phyloP scores from a whole-genome alignment of 2,888 invertebrate species.

The Pammene fasciana region DNA sequence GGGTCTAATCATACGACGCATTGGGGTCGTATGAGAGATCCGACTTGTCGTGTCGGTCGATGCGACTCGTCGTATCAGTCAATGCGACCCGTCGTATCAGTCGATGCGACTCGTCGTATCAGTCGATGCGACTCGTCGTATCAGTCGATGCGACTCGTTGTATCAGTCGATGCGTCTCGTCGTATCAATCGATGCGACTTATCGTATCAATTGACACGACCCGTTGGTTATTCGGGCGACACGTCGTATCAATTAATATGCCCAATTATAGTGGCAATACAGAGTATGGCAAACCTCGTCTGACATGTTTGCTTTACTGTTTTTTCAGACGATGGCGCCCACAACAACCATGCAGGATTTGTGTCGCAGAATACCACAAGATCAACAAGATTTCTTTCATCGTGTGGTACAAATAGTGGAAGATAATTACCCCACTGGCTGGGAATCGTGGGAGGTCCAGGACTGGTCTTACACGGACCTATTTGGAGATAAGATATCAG shows the following conservation, averaged over 20 bases:
- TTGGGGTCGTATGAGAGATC: background rate
- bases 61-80: no score
- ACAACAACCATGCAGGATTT: background rate
- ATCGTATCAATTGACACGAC: no score
- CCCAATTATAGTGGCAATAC: background rate
- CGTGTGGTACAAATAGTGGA: no score
- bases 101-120: no score
- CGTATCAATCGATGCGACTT: no score
- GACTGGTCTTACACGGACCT: conserved; percentile 1
- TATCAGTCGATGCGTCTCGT: no score
- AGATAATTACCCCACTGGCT: background rate
- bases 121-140: no score
- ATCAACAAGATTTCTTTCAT: background rate
- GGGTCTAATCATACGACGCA: background rate
- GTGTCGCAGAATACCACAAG: background rate
- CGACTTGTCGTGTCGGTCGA: no score
- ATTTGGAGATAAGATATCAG: conserved; percentile 5
- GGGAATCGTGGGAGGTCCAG: background rate
- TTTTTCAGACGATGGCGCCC: background rate
- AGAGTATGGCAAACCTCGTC: background rate
- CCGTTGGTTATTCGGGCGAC: no score
- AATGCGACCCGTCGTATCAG: no score
- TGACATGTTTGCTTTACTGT: background rate
- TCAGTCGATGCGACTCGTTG: no score
- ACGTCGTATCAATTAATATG: background rate